Evolutionary conservation across 2,888 invertebrate genomes (phyloP).

Genomic region (Archips crataeganus): DNA sequence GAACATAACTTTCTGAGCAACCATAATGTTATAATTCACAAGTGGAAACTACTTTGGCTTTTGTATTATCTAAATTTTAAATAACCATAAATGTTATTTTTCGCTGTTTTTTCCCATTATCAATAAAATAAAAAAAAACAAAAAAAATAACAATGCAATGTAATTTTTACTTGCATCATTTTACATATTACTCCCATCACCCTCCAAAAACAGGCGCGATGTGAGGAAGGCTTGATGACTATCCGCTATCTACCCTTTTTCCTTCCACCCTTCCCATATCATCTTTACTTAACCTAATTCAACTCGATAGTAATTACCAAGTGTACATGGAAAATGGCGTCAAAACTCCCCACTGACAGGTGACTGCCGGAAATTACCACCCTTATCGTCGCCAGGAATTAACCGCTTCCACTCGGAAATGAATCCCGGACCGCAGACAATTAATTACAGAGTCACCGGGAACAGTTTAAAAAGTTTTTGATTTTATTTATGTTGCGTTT

Average conservation of each 20-base stretch:
- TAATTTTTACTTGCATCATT: not conserved
- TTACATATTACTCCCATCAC: not conserved
- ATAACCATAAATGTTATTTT: too few relatives aligned
- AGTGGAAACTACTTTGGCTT: too few relatives aligned
- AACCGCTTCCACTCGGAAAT: slow-evolving; percentile 66
- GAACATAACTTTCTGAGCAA: too few relatives aligned
- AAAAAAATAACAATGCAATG: too few relatives aligned
- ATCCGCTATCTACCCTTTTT: not conserved
- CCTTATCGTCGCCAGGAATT: slow-evolving; percentile 67
- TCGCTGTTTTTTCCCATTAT: too few relatives aligned
- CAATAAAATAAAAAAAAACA: too few relatives aligned
- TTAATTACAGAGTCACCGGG: slow-evolving; percentile 52
- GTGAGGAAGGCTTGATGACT: not conserved
- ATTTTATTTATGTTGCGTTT: not conserved
- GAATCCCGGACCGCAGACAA: slow-evolving; percentile 51
- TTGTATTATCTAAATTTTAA: too few relatives aligned
- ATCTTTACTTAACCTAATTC: slow-evolving; percentile 30
- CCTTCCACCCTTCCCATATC: slow-evolving; percentile 20
- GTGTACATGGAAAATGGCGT: slow-evolving; percentile 40
- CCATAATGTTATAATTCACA: too few relatives aligned
- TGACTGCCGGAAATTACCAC: slow-evolving; percentile 72
- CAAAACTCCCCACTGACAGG: slow-evolving; percentile 55
- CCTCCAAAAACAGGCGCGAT: not conserved
- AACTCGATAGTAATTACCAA: slow-evolving; percentile 37
- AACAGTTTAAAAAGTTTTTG: slow-evolving; percentile 47